These are phyloP conservation scores for Phaonia tiefii DNA, from an alignment of 2,888 invertebrate genomes.

Conservation along the genomic window DNA sequence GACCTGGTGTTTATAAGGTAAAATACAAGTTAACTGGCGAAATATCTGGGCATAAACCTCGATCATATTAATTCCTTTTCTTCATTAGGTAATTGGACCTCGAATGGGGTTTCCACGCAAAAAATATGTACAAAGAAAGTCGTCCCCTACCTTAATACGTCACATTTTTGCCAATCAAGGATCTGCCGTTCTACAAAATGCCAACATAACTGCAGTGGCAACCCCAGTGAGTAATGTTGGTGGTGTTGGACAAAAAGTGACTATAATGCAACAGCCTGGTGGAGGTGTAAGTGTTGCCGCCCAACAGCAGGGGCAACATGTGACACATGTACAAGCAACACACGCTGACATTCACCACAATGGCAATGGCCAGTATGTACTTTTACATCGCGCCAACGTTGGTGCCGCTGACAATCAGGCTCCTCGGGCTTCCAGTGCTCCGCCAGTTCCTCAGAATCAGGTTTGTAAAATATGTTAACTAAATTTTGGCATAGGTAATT, in stretches of 20 bases:
- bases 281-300: slow-evolving; percentile 43
- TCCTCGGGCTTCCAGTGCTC: slow-evolving; percentile 92
- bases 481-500: slow-evolving; percentile 10
- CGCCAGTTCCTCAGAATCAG: slow-evolving; percentile 85
- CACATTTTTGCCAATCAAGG: slow-evolving; percentile 81
- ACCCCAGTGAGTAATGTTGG: slow-evolving; percentile 52
- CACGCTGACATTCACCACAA: slow-evolving; percentile 77
- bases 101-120: slow-evolving; percentile 80
- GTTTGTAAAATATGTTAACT: slow-evolving; percentile 69
- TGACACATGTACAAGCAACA: slow-evolving; percentile 70
- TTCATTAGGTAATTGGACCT: slow-evolving; percentile 78
- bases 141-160: slow-evolving; percentile 84
- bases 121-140: slow-evolving; percentile 82
- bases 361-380: slow-evolving; percentile 88
- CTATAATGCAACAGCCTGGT: slow-evolving; percentile 71
- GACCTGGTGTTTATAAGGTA: slow-evolving; percentile 79
- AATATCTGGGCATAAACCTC: too few species aligned
- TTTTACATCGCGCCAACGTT: slow-evolving; percentile 87
- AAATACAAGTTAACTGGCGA: too few species aligned
- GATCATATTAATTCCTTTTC: background rate
- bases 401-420: slow-evolving; percentile 84
- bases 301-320: slow-evolving; percentile 64
- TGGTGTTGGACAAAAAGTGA: slow-evolving; percentile 68
- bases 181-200: slow-evolving; percentile 70
- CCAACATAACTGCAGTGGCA: slow-evolving; percentile 63